Evolutionary conservation across 2,888 invertebrate species (phyloP), one percentile per base, ranked within the genome.

Genomic region (Chrysolina haemoptera): DNA sequence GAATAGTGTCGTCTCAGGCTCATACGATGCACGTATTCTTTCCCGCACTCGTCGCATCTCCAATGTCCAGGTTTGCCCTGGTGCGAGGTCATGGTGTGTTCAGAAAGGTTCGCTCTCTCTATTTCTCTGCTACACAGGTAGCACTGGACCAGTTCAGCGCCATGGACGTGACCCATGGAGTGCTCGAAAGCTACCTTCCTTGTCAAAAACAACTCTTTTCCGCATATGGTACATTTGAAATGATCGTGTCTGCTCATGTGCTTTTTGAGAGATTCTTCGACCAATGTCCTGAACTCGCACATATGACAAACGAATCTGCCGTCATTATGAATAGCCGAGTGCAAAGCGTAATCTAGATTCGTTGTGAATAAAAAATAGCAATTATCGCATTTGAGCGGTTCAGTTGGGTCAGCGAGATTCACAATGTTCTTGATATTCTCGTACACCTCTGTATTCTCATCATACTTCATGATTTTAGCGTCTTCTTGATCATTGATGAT

Each of bases 1-100:
- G 48, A 5, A 16, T 50, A 50, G 48, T 50, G 48, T 8, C n/a
- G 6, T 8, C 48, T 14, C n/a, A 50, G 48, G 16, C n/a, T 5
- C 1, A 14, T 6, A 1, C 48, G 91, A 91, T 35, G 9, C 12
- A 89, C 90, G 71, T 90, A 90, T 22, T 89, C 88, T 76, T 90
- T 90, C 50, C 89, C 90, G 40, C 78, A 78, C 14, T 77, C 78
- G 68, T 77, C 79, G 53, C 79, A 77, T 35, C 71, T 50, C 48
- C 48, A 50, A n/a, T 8, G 1, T 50, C 48, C 48, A n/a, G 48
- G 48, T 50, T n/a, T 1, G 48, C 48, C 48, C 12, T 8, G 6
- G 12, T 50, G 48, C n/a, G 48, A 9, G n/a, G 14, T 10, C 12
- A 16, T 16, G 12, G 14, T n/a, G 12, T 50, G 48, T 14, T 16